phyloP scores from a whole-genome alignment of 1,140 invertebrate genomes.

The Eriocheir sinensis region DNA sequence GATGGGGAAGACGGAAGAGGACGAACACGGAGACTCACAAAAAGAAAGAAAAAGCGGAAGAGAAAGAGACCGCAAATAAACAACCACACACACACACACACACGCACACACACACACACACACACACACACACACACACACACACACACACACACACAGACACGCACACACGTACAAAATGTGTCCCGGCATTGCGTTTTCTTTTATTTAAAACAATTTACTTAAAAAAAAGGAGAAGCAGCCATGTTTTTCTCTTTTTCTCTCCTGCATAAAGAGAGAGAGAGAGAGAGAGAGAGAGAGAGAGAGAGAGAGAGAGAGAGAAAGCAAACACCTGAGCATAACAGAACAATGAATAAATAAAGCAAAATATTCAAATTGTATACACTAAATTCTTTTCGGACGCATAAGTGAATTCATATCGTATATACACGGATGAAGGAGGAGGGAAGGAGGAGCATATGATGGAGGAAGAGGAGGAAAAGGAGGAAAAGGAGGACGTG shows the following conservation, averaged over 20 bases:
- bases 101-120: constrained; percentile 18
- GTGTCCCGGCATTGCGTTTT: not conserved
- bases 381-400: not conserved
- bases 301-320: not conserved
- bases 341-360: not conserved
- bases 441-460: not conserved
- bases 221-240: not conserved
- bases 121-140: constrained; percentile 55
- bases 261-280: not conserved
- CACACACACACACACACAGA: constrained; percentile 43
- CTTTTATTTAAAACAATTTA: constrained; percentile 29
- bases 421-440: not conserved
- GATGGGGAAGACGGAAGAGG: not conserved
- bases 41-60: not conserved
- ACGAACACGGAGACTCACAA: not conserved
- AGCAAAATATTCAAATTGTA: not conserved
- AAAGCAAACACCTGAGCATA: not conserved
- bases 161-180: not conserved
- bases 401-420: not conserved
- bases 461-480: not conserved
- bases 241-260: not conserved
- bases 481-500: not conserved
- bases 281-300: constrained; percentile 22
- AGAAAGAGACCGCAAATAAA: constrained; percentile 12
- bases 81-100: not conserved